These are phyloP conservation scores for Cygnus atratus DNA, from an alignment of 2,113 vertebrate species.

Conservation along the genomic window DNA sequence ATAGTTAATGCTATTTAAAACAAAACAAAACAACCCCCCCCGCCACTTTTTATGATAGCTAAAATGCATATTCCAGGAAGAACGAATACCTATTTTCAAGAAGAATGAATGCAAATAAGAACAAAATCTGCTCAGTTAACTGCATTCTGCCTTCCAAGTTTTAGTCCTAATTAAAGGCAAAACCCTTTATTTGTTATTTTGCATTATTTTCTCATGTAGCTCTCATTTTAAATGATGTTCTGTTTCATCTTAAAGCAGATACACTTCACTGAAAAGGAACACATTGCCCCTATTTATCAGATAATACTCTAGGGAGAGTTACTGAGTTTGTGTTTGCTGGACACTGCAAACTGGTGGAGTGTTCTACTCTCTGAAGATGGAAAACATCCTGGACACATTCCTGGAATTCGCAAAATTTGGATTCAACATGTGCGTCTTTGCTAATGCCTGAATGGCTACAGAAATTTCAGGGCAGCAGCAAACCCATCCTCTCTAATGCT, in stretches of 20 bases:
- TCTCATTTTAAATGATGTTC: neutral
- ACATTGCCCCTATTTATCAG: neutral
- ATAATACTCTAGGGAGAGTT: neutral
- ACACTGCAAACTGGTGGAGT: neutral
- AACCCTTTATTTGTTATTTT: neutral
- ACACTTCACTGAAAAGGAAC: neutral
- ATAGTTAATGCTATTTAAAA: neutral
- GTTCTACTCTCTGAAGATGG: neutral
- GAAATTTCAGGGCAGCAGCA: neutral
- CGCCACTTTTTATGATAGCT: neutral
- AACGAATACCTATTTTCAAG: neutral
- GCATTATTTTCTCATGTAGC: neutral
- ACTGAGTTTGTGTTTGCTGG: neutral
- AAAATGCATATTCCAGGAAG: neutral
- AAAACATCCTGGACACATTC: conserved; percentile 34
- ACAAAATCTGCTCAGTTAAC: neutral
- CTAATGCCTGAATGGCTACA: neutral
- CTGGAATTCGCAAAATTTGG: neutral
- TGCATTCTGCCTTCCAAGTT: neutral
- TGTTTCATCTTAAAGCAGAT: neutral
- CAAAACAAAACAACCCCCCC: neutral
- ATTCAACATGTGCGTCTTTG: neutral
- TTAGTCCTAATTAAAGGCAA: neutral
- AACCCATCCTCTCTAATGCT: neutral
- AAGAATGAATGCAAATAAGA: neutral